A percentile compares a stretch with the other conserved stretches of the same genome.
Conservation (phyloP, 2,888 invertebrate species). For the Seira sanloemensis region DNA sequence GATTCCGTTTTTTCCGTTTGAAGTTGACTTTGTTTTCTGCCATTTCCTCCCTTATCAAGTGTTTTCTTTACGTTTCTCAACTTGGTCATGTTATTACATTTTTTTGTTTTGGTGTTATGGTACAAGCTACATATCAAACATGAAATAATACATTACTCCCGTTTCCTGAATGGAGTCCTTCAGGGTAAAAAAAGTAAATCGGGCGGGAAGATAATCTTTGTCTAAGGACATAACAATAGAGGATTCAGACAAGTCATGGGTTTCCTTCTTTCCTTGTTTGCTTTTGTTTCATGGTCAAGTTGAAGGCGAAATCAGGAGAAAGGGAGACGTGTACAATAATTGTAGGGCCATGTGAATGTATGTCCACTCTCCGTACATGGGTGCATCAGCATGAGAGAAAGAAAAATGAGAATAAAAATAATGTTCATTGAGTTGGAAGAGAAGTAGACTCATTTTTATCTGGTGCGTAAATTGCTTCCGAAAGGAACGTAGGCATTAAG, state of each 20-base stretch:
- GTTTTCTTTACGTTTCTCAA: slow-evolving; percentile 5
- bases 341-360: slow-evolving; percentile 17
- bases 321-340: slow-evolving; percentile 17
- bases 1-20: neutral
- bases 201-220: neutral
- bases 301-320: slow-evolving; percentile 40
- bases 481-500: neutral
- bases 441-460: slow-evolving; percentile 2
- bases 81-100: slow-evolving; percentile 10
- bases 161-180: slow-evolving; percentile 15
- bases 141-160: slow-evolving; percentile 1
- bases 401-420: neutral
- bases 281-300: slow-evolving; percentile 58
- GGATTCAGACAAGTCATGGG: neutral
- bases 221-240: neutral
- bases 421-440: slow-evolving; percentile 12
- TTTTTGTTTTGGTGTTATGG: neutral
- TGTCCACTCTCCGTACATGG: neutral
- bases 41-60: slow-evolving; percentile 9
- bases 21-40: slow-evolving; percentile 25
- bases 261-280: neutral
- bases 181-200: slow-evolving; percentile 15
- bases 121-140: slow-evolving; percentile 2
- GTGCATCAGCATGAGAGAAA: neutral
- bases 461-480: neutral